Evolutionary conservation across 1,140 invertebrate genomes (phyloP).

Genomic region (Drosophila hydei): DNA sequence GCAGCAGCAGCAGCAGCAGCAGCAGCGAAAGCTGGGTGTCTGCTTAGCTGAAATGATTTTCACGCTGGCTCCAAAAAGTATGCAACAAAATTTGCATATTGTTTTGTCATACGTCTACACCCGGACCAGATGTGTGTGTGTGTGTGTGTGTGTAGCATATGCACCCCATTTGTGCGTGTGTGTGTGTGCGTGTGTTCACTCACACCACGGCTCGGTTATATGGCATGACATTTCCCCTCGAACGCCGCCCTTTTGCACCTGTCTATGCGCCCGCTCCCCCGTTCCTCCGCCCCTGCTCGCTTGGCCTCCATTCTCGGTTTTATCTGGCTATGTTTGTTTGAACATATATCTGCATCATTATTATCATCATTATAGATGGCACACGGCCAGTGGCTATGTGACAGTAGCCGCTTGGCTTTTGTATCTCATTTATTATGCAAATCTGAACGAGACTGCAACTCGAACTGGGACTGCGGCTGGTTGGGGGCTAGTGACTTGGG

Average conservation of each 20-base stretch:
- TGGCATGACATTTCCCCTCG: constrained; percentile 1
- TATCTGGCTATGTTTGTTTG: constrained; percentile 29
- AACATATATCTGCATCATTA: constrained; percentile 65
- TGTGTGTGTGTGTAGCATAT: constrained; percentile 42
- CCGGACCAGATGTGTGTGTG: constrained; percentile 29
- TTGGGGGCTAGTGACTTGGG: neutral
- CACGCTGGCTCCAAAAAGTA: constrained; percentile 78
- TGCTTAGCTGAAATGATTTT: constrained; percentile 78
- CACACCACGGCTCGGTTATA: constrained; percentile 11
- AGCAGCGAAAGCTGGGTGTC: constrained; percentile 23
- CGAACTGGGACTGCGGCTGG: neutral
- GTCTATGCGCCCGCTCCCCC: neutral
- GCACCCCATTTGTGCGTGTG: constrained; percentile 32
- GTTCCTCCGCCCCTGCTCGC: neutral
- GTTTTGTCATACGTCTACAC: constrained; percentile 63
- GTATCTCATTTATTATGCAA: constrained; percentile 81
- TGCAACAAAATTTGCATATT: constrained; percentile 81
- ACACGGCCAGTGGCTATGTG: constrained; percentile 66
- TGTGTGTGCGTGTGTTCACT: constrained; percentile 26
- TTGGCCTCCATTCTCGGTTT: constrained; percentile 10
- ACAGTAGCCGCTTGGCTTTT: constrained; percentile 77
- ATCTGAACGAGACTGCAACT: constrained; percentile 47
- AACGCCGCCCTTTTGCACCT: constrained; percentile 53
- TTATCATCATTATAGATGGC: constrained; percentile 79
- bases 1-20: neutral